Conservation (phyloP, 2,797 vertebrate genomes). For the Arnoldichthys spilopterus region DNA sequence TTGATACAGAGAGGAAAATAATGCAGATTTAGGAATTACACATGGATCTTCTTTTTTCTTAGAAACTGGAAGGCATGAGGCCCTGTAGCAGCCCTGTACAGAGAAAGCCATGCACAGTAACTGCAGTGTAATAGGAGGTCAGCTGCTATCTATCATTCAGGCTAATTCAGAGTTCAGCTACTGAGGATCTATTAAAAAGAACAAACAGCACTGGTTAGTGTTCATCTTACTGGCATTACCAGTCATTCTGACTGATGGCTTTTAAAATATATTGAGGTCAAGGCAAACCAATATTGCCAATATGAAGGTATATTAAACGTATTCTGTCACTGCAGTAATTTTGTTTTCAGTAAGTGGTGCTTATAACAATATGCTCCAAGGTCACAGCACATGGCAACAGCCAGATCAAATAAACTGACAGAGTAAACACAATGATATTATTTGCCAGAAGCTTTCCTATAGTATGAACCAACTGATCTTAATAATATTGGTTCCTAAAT, state of each 20-base stretch:
- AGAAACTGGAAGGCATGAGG: slow-evolving; percentile 20
- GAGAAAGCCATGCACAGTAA: slow-evolving; percentile 8
- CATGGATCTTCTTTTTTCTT: slow-evolving; percentile 29
- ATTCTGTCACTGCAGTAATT: not conserved
- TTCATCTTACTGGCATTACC: slow-evolving; percentile 1
- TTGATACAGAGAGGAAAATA: slow-evolving; percentile 20
- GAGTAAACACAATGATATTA: not conserved
- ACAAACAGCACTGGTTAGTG: slow-evolving; percentile 2
- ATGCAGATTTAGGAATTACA: slow-evolving; percentile 10
- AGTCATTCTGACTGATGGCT: not conserved
- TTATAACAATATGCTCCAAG: not conserved
- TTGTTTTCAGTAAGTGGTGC: not conserved
- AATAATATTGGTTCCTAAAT: too few species aligned
- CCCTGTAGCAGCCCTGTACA: not conserved
- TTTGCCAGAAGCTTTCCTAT: too few species aligned
- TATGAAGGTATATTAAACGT: not conserved
- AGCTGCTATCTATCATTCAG: slow-evolving; percentile 36
- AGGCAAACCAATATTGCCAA: not conserved
- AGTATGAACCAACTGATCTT: too few species aligned
- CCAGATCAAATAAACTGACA: not conserved
- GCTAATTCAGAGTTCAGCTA: slow-evolving; percentile 31
- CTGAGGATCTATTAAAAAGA: slow-evolving; percentile 24
- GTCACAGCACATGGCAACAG: not conserved
- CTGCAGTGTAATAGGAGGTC: slow-evolving; percentile 31
- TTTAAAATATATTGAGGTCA: not conserved